Percentiles rank a stretch among this genome's conserved stretches.
phyloP scores from a whole-genome alignment of 1,140 invertebrate genomes.

The Apocrypta bakeri region DNA sequence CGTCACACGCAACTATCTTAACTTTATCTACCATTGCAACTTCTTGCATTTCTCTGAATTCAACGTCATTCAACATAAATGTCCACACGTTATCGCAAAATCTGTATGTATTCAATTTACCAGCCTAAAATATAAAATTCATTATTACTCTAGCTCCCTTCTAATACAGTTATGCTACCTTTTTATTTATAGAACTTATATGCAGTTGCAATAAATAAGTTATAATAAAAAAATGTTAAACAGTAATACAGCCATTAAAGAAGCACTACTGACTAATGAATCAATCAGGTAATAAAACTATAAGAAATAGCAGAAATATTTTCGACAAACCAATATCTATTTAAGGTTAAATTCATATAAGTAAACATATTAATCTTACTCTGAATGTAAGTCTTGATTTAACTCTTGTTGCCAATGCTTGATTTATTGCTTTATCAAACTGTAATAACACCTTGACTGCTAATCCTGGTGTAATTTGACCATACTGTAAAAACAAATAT shows the following conservation, averaged over 20 bases:
- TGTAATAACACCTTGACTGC: slow-evolving; percentile 95
- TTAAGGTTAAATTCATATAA: slow-evolving; percentile 21
- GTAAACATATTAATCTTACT: slow-evolving; percentile 71
- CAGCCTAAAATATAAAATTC: slow-evolving; percentile 79
- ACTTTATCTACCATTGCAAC: slow-evolving; percentile 97
- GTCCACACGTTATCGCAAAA: slow-evolving; percentile 99
- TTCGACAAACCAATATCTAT: background rate
- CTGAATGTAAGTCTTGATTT: slow-evolving; percentile 96
- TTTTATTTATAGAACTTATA: no score
- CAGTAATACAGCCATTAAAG: no score
- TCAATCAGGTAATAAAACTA: no score
- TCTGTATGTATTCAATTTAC: slow-evolving; percentile 97
- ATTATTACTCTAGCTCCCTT: background rate
- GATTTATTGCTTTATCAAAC: slow-evolving; percentile 98
- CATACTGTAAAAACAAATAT: slow-evolving; percentile 89
- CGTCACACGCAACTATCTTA: slow-evolving; percentile 99
- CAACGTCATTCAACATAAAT: slow-evolving; percentile 98
- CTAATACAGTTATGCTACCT: no score
- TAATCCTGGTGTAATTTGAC: slow-evolving; percentile 94
- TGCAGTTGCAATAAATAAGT: no score
- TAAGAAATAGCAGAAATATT: no score
- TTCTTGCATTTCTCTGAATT: slow-evolving; percentile 97
- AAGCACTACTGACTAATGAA: no score
- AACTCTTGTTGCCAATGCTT: slow-evolving; percentile 92
- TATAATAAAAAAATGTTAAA: no score